Evolutionary conservation across 2,888 invertebrate genomes (phyloP).

Genomic region (Scrobipalpa costella): DNA sequence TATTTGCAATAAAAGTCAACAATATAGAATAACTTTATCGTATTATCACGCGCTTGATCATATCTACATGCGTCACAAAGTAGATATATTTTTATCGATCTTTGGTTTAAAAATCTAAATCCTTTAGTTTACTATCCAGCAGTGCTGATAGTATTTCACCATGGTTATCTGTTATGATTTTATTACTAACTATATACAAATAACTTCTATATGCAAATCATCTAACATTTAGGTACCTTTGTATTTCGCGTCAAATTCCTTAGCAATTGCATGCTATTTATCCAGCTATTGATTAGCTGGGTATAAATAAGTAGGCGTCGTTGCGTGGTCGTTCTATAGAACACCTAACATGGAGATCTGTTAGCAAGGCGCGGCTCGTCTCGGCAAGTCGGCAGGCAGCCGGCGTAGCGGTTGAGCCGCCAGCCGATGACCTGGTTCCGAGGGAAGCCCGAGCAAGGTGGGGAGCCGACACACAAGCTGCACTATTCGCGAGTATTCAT

Average conservation of each 20-base stretch:
- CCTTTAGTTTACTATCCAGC: neutral
- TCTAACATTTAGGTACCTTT: no score
- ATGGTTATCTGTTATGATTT: neutral
- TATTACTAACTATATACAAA: neutral
- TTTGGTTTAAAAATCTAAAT: neutral
- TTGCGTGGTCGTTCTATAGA: constrained; percentile 45
- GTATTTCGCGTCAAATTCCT: neutral
- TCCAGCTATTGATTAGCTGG: constrained; percentile 42
- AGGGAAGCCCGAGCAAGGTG: constrained; percentile 66
- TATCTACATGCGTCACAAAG: neutral
- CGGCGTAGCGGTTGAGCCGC: no score
- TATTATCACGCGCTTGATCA: neutral
- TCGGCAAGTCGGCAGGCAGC: constrained; percentile 42
- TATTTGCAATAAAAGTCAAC: no score
- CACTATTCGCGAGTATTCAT: constrained; percentile 1
- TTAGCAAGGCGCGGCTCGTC: constrained; percentile 55
- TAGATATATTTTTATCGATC: neutral
- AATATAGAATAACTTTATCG: neutral
- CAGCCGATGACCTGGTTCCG: constrained; percentile 73
- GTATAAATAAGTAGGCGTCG: constrained; percentile 41
- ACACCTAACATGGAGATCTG: constrained; percentile 49
- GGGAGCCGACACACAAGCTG: constrained; percentile 32
- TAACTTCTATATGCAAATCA: no score
- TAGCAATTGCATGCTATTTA: constrained; percentile 42
- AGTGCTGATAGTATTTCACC: neutral